Evolutionary conservation across 1,140 invertebrate genomes (phyloP), one percentile per base, ranked within the genome.

Genomic region (Choristoneura fumiferana): DNA sequence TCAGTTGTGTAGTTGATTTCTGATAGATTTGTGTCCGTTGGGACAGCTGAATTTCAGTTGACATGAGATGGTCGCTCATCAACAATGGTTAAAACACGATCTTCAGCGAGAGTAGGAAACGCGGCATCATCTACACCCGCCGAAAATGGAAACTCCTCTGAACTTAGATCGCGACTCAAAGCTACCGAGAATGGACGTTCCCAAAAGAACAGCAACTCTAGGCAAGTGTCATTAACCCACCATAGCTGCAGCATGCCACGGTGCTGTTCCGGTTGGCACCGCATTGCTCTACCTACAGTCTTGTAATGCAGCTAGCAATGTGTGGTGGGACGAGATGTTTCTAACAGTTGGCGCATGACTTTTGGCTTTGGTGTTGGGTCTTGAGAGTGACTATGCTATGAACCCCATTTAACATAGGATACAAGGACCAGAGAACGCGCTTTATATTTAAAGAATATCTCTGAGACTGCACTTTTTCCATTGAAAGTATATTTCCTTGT

Each of bases 41-140:
- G 82, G 82, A 85, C 81, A 73, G 69, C 64, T 87, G 69, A 73
- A 83, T 88, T 87, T 89, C 85, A 87, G 84, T 87, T 89, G 80
- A 87, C 73, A 84, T 84, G 84, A 87, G 69, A 84, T 76, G 81
- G 73, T 86, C 69, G 75, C 71, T 78, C 77, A 76, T 86, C 83
- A 81, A 86, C 84, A 89, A 89, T 89, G 86, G 86, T 87, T 89
- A 89, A 89, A 89, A 89, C 86, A 89, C 78, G 86, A 71, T 89
- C 86, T 86, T 82, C 86, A 84, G 84, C 86, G 73, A 77, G 86
- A 64, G 86, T 89, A 89, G 86, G 78, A 71, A 84, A 69, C 60
- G 78, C 73, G 70, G 74, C 75, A 67, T 69, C 74, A 73, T 74
- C 70, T 76, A 76, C 75, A 65, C 67, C 83, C 62, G 66, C 83